Evolutionary conservation across 2,113 vertebrate species (phyloP), one percentile per base, ranked within the genome.

Genomic region (Atractosteus spatula): DNA sequence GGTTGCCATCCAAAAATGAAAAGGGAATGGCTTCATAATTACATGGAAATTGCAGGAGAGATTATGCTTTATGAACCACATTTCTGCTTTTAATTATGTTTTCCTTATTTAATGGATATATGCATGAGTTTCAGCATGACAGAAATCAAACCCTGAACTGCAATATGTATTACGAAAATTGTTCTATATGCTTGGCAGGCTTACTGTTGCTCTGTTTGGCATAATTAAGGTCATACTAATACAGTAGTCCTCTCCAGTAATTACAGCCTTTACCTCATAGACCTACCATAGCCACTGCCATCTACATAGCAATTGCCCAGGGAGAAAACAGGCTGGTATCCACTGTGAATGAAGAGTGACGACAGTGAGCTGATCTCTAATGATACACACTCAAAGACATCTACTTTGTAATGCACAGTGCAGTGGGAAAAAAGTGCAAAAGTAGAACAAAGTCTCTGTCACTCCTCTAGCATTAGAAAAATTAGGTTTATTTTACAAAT

Each of bases 141-240:
- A 54, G 47, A 55, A 62, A 78, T 78, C 63, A 76, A 77, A 79
- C 78, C 59, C 78, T 64, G 62, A 54, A 42, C 69, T 45, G 17
- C 44, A 69, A 66, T 69, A 68, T 76, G 76, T 43, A 71, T 75
- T 68, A 62, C 62, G 61, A 74, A 74, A 78, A 74, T 55, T 79
- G 55, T 79, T 83, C 83, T 80, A 82, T 63, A 76, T n/a, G 16
- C 68, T 59, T 66, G 72, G 66, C 65, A 56, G 65, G 71, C 64
- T 45, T 61, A 55, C 72, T 61, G 76, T 78, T 81, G 17, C 17
- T 29, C 17, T 29, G 77, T 82, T 76, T 71, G 69, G 70, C 77
- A 79, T 83, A 84, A 85, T 82, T 78, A 81, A 57, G 81, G 70
- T 71, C 65, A 71, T 80, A 77, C 47, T 70, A 80, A 71, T 77